phyloP scores from a whole-genome alignment of 2,113 vertebrate genomes.

The Microcebus jonahi region DNA sequence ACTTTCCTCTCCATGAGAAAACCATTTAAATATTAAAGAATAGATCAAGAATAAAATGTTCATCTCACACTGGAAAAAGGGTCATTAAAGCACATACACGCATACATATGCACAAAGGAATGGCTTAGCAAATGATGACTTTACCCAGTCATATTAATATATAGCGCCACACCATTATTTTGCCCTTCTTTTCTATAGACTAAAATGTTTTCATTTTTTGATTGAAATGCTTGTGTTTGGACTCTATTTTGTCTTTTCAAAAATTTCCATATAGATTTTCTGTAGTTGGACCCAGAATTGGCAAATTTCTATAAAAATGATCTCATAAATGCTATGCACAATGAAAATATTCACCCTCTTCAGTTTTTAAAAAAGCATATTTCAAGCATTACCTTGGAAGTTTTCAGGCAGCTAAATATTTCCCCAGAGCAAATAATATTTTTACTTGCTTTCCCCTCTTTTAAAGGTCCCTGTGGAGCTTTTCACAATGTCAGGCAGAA shows the following conservation, averaged over 20 bases:
- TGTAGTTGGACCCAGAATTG: neutral
- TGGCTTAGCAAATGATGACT: neutral
- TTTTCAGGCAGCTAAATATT: slow-evolving; percentile 31
- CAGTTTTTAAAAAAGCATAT: neutral
- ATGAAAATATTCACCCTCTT: neutral
- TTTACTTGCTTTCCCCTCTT: neutral
- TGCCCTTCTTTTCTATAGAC: neutral
- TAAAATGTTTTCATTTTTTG: neutral
- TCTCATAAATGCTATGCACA: neutral
- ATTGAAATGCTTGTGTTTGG: neutral
- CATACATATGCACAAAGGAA: neutral
- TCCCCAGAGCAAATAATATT: slow-evolving; percentile 19
- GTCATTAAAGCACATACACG: neutral
- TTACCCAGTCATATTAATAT: neutral
- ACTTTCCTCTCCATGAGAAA: neutral
- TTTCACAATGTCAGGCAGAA: slow-evolving; percentile 13
- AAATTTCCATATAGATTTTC: neutral
- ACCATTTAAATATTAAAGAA: neutral
- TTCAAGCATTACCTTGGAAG: neutral
- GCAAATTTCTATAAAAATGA: neutral
- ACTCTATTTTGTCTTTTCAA: neutral
- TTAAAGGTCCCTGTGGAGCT: neutral
- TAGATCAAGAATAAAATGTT: neutral
- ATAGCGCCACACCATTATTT: neutral
- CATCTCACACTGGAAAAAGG: neutral